Evolutionary conservation across 2,888 invertebrate genomes (phyloP), one percentile per base, ranked within the genome.

Genomic region (Dasypolia templi): DNA sequence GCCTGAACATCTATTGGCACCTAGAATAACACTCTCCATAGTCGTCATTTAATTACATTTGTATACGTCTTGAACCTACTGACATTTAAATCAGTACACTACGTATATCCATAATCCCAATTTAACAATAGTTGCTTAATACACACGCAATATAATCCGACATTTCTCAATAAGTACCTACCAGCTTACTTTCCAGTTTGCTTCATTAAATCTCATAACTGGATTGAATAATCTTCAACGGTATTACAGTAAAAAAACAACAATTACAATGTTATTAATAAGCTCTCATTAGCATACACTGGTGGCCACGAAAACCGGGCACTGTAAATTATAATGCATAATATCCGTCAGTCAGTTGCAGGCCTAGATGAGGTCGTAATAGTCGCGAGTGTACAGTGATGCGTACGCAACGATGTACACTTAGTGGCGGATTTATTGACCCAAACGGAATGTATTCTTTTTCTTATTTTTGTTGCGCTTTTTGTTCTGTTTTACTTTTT

Each of bases 131-230:
- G 76, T 78, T 81, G 51, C 80, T 53, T 32, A 53, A 53, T 42
- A 44, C 26, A 29, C 80, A 65, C 53, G 77, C 80, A 74, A 85
- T 56, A 65, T 66, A 65, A 82, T 73, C 73, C 70, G 61, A 75
- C 49, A 72, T 87, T 88, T 88, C 87, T 79, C 82, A 88, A 85
- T 77, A 77, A 63, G 70, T 67, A 64, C 56, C 53, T 59, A 83
- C 79, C 72, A 72, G 70, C 59, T 71, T 56, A 75, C 84, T 82
- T 81, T 79, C 81, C 79, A 77, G 75, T 69, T 81, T 78, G 79
- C 86, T 84, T 87, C 89, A 86, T 87, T 83, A 79, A 74, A 75
- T 86, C 82, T 83, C 75, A 83, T 86, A 85, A 86, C 76, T 51
- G 56, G 73, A 81, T 88, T 87, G 89, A 69, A 88, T 87, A 88